phyloP scores from a whole-genome alignment of 2,797 vertebrate genomes.

The Notolepis coatsorum region DNA sequence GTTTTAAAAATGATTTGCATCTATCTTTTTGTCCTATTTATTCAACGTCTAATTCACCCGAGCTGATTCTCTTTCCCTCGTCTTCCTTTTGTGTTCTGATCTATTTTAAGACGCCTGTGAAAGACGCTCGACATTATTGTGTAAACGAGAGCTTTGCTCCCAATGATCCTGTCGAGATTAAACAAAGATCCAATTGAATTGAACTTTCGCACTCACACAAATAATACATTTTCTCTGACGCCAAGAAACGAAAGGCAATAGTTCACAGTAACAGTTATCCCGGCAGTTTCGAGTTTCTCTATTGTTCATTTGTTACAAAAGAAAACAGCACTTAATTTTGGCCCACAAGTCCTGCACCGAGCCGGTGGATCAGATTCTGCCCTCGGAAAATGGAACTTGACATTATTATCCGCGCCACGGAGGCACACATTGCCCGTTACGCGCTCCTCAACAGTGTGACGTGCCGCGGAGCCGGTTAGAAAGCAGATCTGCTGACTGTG shows the following conservation, averaged over 20 bases:
- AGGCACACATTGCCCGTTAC: conserved; percentile 63
- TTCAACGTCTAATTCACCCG: too few relatives aligned
- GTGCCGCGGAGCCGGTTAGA: conserved; percentile 53
- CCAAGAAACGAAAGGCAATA: conserved; percentile 48
- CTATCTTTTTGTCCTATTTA: too few relatives aligned
- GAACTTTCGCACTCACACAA: conserved; percentile 57
- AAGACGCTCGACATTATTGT: too few relatives aligned
- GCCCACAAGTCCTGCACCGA: conserved; percentile 45
- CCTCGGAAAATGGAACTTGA: conserved; percentile 45
- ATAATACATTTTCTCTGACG: conserved; percentile 15
- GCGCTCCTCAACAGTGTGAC: conserved; percentile 62
- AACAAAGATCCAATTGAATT: too few relatives aligned
- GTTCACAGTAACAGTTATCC: conserved; percentile 63
- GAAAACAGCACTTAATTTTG: conserved; percentile 37
- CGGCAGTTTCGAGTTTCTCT: conserved; percentile 51
- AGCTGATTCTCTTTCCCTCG: too few relatives aligned
- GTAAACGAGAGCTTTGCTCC: too few relatives aligned
- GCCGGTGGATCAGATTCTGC: conserved; percentile 52
- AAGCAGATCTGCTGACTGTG: conserved; percentile 69
- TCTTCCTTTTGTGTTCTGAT: too few relatives aligned
- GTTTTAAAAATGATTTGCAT: too few relatives aligned
- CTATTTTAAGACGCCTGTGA: too few relatives aligned
- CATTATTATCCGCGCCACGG: conserved; percentile 64
- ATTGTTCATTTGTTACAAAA: conserved; percentile 65
- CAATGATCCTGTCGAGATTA: too few relatives aligned